Evolutionary conservation across 2,113 vertebrate genomes (phyloP), one percentile per base, ranked within the genome.

Genomic region (Centropus unirufus): DNA sequence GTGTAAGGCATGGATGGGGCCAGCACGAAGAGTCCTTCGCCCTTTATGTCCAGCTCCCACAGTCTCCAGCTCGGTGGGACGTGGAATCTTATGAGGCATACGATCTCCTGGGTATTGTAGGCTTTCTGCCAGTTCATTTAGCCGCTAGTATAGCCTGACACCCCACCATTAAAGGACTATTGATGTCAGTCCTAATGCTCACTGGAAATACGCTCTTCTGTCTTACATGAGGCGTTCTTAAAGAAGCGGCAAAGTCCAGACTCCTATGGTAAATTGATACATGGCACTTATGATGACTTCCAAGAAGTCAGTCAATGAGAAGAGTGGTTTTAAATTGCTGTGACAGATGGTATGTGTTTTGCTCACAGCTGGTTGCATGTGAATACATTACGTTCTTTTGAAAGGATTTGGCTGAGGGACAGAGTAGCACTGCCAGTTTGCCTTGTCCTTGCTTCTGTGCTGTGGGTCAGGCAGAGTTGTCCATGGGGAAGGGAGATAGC

Each of bases 291-390:
- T 2, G 5, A 62, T 64, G 69, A 75, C 59, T 95, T 96, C 92
- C 59, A 73, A 73, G 59, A 93, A 94, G 84, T 61, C 72, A 64
- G 63, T 26, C 79, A 63, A 92, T 68, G 82, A 91, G 67, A 94
- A 76, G 17, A 54, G 84, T 69, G 54, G 82, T 76, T 94, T 95
- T 66, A 81, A 88, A 73, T 76, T 95, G 87, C 78, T 91, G 58
- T 36, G 74, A 61, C 78, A 91, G 87, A 73, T 94, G 92, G 58
- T 79, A 73, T 58, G 85, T 72, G 58, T 95, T 94, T 91, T 88
- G 82, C 51, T 96, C 67, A 69, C 81, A 87, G 84, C 74, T 93
- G 84, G 62, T 87, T 7, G 2, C 75, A 61, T 64, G 66, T 61
- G 58, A 82, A 32, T 54, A 57, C 2, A 5, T 57, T 72, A 49